Conservation (phyloP, 1,140 invertebrate species). For the Chironomus striatipennis region DNA sequence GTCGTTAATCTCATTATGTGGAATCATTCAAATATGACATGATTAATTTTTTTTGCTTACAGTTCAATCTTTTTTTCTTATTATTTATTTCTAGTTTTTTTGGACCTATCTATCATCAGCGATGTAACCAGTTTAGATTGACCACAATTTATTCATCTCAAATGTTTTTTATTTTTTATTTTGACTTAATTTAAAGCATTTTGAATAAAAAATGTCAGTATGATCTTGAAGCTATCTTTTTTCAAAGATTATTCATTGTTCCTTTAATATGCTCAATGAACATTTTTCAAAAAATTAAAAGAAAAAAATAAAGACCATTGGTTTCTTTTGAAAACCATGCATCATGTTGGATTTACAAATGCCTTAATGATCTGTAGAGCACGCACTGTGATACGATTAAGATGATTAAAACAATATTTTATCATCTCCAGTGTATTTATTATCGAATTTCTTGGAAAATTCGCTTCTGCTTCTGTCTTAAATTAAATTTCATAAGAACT, state of each 20-base stretch:
- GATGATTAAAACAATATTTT: slow-evolving; percentile 8
- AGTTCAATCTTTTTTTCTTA: no score
- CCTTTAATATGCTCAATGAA: background rate
- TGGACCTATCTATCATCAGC: slow-evolving; percentile 20
- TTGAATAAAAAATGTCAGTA: slow-evolving; percentile 9
- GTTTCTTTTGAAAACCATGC: background rate
- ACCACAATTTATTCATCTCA: no score
- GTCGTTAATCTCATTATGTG: slow-evolving; percentile 23
- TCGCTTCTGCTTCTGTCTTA: background rate
- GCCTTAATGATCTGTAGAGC: background rate
- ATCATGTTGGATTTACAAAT: background rate
- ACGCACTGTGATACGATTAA: background rate
- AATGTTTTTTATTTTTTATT: no score
- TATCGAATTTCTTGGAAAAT: background rate
- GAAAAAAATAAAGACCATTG: background rate
- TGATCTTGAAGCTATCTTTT: background rate
- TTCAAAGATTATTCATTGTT: slow-evolving; percentile 8
- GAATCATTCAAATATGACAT: slow-evolving; percentile 21
- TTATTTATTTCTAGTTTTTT: slow-evolving; percentile 2
- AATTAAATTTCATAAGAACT: background rate
- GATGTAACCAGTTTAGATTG: slow-evolving; percentile 15
- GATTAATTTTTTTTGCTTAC: slow-evolving; percentile 18
- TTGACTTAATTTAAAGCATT: background rate
- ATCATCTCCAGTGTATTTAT: background rate
- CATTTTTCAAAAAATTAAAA: background rate